phyloP scores from a whole-genome alignment of 1,140 invertebrate genomes.

The Antheraea pernyi region DNA sequence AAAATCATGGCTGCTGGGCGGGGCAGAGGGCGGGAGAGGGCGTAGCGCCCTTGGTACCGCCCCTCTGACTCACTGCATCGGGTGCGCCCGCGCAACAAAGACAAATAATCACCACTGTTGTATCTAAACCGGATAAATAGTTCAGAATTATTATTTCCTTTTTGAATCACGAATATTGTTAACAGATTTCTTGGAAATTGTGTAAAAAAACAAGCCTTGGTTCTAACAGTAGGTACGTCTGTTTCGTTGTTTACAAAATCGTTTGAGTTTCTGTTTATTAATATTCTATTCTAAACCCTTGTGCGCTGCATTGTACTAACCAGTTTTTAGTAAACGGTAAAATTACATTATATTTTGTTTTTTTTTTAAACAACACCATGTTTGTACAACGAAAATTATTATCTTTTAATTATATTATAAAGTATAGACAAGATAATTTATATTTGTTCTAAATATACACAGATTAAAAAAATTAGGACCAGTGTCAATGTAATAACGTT shows the following conservation, averaged over 20 bases:
- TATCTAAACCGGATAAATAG: constrained; percentile 1
- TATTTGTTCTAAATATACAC: no score
- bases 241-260: background rate
- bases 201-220: background rate
- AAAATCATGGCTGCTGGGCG: constrained; percentile 70
- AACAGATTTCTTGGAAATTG: background rate
- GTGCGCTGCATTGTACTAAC: no score
- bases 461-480: no score
- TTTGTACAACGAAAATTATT: no score
- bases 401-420: no score
- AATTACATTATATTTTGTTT: no score
- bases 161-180: background rate
- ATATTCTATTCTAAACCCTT: no score
- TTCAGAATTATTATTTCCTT: background rate
- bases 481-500: no score
- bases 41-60: constrained; percentile 73
- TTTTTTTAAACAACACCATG: no score
- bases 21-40: constrained; percentile 62
- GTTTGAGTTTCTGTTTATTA: no score
- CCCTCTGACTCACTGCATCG: constrained; percentile 63
- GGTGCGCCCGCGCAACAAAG: constrained; percentile 33
- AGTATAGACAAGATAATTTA: no score
- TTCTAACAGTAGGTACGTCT: background rate
- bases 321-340: no score
- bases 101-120: background rate